A percentile compares a stretch with the other conserved stretches of the same genome.
Evolutionary conservation across 1,140 invertebrate genomes (phyloP).

Genomic region (Brachionus angularis): DNA sequence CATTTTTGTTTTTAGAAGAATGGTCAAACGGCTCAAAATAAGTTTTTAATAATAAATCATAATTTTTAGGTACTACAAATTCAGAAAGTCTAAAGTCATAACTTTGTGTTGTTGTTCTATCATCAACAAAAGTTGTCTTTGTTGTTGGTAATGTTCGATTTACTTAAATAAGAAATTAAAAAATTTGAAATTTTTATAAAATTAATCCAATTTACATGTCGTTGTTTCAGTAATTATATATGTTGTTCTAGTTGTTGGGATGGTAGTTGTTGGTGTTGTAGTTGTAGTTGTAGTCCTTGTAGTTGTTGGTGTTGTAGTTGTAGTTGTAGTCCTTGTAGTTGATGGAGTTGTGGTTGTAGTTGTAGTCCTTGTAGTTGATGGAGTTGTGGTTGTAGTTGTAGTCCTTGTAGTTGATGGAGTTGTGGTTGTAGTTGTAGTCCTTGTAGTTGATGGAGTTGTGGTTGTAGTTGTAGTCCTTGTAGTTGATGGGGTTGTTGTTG

Average conservation of each 20-base stretch:
- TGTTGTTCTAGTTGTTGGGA: not conserved
- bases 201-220: no score
- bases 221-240: no score
- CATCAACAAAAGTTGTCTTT: no score
- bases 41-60: constrained; percentile 9
- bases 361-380: constrained; percentile 59
- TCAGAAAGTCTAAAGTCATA: not conserved
- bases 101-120: not conserved
- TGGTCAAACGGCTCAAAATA: constrained; percentile 21
- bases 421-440: constrained; percentile 50
- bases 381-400: constrained; percentile 53
- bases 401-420: constrained; percentile 50
- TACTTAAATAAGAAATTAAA: no score
- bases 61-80: not conserved
- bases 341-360: constrained; percentile 46
- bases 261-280: not conserved
- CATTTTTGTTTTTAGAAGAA: not conserved
- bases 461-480: constrained; percentile 59
- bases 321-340: not conserved
- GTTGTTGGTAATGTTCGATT: no score
- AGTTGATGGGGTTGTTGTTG: constrained; percentile 57
- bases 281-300: constrained; percentile 44
- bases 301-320: constrained; percentile 11
- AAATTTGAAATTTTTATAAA: no score
- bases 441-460: constrained; percentile 48